Evolutionary conservation across 2,888 invertebrate species (phyloP).

Genomic region (Limnephilus rhombicus): DNA sequence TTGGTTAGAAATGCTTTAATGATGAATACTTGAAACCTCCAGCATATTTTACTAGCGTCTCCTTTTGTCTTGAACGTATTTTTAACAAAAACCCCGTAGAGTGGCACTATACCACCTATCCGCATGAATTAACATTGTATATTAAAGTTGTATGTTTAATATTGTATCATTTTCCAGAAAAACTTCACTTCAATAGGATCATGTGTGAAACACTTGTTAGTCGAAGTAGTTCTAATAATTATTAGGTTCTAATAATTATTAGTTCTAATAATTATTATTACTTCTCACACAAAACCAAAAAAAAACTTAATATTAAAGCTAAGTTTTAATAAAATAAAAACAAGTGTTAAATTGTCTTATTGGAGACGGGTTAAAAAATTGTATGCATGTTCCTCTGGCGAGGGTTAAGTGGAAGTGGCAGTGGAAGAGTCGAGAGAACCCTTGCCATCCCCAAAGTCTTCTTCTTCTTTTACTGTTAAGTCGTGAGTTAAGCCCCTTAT

Average conservation of each 20-base stretch:
- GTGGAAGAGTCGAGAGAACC: background rate
- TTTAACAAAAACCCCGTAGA: background rate
- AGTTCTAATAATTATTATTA: background rate
- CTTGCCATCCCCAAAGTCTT: background rate
- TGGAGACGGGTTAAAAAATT: background rate
- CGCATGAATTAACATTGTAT: background rate
- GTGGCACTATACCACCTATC: background rate
- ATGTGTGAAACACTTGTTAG: background rate
- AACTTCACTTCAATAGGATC: background rate
- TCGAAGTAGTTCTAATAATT: no score
- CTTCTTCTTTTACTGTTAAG: no score
- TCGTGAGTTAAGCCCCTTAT: no score
- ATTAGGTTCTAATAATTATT: no score
- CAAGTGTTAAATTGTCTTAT: no score
- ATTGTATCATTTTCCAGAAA: background rate
- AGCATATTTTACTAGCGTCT: no score
- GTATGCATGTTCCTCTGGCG: background rate
- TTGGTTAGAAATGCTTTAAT: no score
- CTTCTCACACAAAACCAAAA: background rate
- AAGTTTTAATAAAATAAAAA: no score
- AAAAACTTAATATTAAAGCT: background rate
- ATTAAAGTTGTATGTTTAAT: background rate
- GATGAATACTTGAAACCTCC: no score
- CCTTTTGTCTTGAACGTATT: no score
- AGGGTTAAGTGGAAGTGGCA: background rate